A percentile compares a stretch with the other conserved stretches of the same genome.
phyloP scores from a whole-genome alignment of 2,113 vertebrate species.

The Ophiodon elongatus region DNA sequence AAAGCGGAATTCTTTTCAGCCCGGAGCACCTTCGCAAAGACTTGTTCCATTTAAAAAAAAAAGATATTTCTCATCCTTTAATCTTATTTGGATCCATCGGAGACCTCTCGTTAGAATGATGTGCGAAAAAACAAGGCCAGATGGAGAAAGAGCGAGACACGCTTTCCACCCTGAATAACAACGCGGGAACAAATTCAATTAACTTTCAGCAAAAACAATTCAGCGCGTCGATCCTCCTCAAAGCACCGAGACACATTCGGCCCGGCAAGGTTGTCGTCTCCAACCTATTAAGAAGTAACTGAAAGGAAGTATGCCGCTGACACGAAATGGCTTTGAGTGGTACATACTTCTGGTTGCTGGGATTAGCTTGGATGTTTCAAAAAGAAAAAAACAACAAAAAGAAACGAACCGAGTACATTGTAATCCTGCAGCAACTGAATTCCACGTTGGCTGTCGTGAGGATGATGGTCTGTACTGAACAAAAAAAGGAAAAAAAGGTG shows the following conservation, averaged over 20 bases:
- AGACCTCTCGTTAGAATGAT: constrained; percentile 2
- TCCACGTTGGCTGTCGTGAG: neutral
- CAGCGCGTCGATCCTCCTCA: neutral
- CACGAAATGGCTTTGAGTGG: constrained; percentile 7
- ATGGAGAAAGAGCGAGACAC: neutral
- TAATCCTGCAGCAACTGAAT: constrained; percentile 29
- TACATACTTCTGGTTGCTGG: constrained; percentile 48
- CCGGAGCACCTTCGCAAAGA: constrained; percentile 6
- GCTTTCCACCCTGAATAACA: constrained; percentile 5
- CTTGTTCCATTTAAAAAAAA: constrained; percentile 15
- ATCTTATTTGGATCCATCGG: constrained; percentile 8
- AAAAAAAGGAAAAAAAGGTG: neutral
- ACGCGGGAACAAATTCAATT: constrained; percentile 7
- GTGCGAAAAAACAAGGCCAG: constrained; percentile 24
- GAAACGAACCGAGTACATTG: constrained; percentile 4
- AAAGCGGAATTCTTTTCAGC: constrained; percentile 28
- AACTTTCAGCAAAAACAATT: constrained; percentile 9
- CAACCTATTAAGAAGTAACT: constrained; percentile 45
- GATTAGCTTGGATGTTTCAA: constrained; percentile 23
- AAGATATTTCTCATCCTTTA: constrained; percentile 15
- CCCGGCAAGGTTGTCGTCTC: neutral
- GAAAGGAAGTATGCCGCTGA: constrained; percentile 36
- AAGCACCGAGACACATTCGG: neutral
- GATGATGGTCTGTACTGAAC: constrained; percentile 17
- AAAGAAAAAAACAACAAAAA: neutral